Base-by-base conservation (phyloP, 1,140 invertebrate species). In the Copidosoma floridanum region DNA sequence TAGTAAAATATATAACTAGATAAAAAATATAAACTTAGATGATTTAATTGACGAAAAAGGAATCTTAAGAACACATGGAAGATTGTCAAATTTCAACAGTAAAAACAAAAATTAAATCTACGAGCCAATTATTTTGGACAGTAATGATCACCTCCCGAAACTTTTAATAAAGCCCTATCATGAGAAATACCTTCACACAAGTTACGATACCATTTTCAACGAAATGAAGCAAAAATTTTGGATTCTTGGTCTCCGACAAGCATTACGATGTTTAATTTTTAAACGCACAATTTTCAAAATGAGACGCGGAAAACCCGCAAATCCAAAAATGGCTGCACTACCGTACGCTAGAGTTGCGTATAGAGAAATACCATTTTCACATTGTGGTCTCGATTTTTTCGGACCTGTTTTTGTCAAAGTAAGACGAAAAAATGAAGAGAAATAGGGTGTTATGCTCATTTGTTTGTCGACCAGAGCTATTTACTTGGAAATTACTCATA, bases 141-240 rank as follows among this genome's bases (percentile, higher is more conserved):
- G 16, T 11, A 43, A 43, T 10, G 1, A 57, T 11, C 14, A 11
- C 2, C 57, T 27, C n/a, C 16, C 47, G 1, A 23, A 18, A 37
- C 20, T 66, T 2, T n/a, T 70, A 7, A 26, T 67, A 12, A 21
- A 52, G 12, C 11, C 58, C n/a, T 65, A 65, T 26, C 67, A 71
- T 37, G 6, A 52, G 18, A 11, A 3, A 43, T 20, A 1, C 21
- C 4, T 18, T 11, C 18, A 43, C 18, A 20, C 1, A 8, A 43
- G 2, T 20, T 18, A 24, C 26, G 21, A 47, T 5, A 47, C 44
- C 3, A n/a, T 2, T 3, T 47, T 24, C 14, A 12, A 4, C 3
- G 3, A 70, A 16, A 18, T 71, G 2, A 20, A 46, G 46, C 67
- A 70, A 38, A 48, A 44, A 56, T 71, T 53, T 56, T 70, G 58